A percentile compares a stretch with the other conserved stretches of the same genome.
Conservation (phyloP, 2,113 vertebrate species). For the Macquaria australasica region DNA sequence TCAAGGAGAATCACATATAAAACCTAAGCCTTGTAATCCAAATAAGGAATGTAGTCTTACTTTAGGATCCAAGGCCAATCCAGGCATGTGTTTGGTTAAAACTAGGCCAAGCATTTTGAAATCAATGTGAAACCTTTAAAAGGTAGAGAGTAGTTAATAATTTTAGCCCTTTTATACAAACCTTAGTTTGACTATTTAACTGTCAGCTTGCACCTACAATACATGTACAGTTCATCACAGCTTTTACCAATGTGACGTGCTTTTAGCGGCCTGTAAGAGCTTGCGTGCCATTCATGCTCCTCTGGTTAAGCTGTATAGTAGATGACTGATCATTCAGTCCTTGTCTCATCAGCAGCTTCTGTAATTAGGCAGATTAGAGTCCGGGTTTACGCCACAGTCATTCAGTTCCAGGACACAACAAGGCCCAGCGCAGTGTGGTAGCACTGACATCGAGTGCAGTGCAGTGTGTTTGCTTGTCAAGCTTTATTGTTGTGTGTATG, state of each 20-base stretch:
- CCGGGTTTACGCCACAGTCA: conserved; percentile 19
- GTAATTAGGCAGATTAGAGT: conserved; percentile 62
- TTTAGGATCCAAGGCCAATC: not conserved
- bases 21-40: no score
- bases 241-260: not conserved
- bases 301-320: conserved; percentile 38
- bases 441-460: not conserved
- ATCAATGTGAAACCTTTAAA: not conserved
- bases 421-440: conserved; percentile 3
- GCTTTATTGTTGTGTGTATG: conserved; percentile 9
- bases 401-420: conserved; percentile 27
- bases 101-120: conserved; percentile 1
- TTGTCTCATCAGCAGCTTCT: conserved; percentile 60
- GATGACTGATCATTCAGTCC: conserved; percentile 54
- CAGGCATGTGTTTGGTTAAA: not conserved
- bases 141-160: not conserved
- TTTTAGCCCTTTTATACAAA: conserved; percentile 3
- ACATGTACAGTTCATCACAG: not conserved
- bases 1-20: not conserved
- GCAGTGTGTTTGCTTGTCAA: conserved; percentile 6
- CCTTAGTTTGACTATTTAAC: not conserved
- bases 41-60: no score
- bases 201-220: not conserved
- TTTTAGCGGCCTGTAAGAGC: not conserved
- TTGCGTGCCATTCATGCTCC: conserved; percentile 29